Evolutionary conservation across 2,113 vertebrate genomes (phyloP).

Genomic region (Paedocypris sp.): DNA sequence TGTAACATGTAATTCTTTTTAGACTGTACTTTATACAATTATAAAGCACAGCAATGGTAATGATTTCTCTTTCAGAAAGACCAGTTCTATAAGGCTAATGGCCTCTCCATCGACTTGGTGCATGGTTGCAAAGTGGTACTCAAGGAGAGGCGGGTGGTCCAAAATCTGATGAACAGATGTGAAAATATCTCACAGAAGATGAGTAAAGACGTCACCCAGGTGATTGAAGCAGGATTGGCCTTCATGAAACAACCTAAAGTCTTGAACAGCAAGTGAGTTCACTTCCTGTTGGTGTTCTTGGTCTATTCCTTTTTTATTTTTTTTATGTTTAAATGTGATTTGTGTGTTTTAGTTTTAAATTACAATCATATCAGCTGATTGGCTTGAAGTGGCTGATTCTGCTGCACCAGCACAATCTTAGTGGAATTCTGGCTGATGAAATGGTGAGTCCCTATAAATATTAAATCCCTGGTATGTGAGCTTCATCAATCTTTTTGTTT

Average conservation of each 20-base stretch:
- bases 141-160: slow-evolving; percentile 79
- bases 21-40: too few species aligned
- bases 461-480: background rate
- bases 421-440: slow-evolving; percentile 94
- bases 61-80: slow-evolving; percentile 36
- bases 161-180: slow-evolving; percentile 87
- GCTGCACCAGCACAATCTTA: slow-evolving; percentile 81
- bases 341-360: slow-evolving; percentile 60
- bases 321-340: background rate
- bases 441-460: slow-evolving; percentile 68
- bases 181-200: slow-evolving; percentile 81
- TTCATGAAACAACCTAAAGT: slow-evolving; percentile 68
- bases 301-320: background rate
- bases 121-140: slow-evolving; percentile 77
- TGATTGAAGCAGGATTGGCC: slow-evolving; percentile 65
- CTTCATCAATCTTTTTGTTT: background rate
- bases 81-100: slow-evolving; percentile 58
- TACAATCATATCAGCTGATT: slow-evolving; percentile 91
- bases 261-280: slow-evolving; percentile 74
- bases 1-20: too few species aligned
- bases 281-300: background rate
- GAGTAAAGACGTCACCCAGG: slow-evolving; percentile 71
- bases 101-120: slow-evolving; percentile 74
- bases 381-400: slow-evolving; percentile 91
- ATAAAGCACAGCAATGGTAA: too few species aligned